Base-by-base conservation (phyloP, 2,888 invertebrate species). In the Amblyjoppa fuscipennis region DNA sequence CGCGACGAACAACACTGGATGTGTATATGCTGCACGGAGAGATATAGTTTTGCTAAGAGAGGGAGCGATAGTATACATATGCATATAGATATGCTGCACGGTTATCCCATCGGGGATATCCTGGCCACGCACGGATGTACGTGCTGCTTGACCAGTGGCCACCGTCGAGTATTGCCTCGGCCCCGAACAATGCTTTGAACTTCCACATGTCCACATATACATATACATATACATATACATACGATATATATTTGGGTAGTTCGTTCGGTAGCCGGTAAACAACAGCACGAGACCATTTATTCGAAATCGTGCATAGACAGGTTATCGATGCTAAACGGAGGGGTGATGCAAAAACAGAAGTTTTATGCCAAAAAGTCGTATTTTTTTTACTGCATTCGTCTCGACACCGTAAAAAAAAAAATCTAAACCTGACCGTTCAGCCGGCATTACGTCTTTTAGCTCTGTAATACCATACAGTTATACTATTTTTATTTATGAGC, bases 101-200 rank as follows among this genome's bases (percentile, higher is more conserved):
- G 28, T 66, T 77, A 68, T 77, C 53, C 77, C 68, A 77, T 77
- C 68, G 68, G 76, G 77, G 77, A 77, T 77, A 77, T 77, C 77
- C 77, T 77, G 77, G 56, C 66, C 66, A 53, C 53, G 76, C 68
- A 76, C 77, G 77, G 77, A 77, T 68, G 77, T 77, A 77, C 77
- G 77, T 77, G 77, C 77, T 53, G 77, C 34, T 53, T 56, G 77
- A 68, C 77, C 75, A 25, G 68, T 68, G 68, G 53, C 41, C 77
- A 56, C 77, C 56, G 68, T 53, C 41, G 38, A 3, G 20, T 41
- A 25, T 20, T 56, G 77, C 51, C 38, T 68, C 38, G 77, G 28
- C 68, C 77, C 68, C 77, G 66, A 77, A 77, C 77, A 56, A 77
- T 77, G 68, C 77, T 68, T 68, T 51, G 7, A n/a, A 77, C 77